Evolutionary conservation across 1,140 invertebrate species (phyloP).

Genomic region (Ooceraea biroi): DNA sequence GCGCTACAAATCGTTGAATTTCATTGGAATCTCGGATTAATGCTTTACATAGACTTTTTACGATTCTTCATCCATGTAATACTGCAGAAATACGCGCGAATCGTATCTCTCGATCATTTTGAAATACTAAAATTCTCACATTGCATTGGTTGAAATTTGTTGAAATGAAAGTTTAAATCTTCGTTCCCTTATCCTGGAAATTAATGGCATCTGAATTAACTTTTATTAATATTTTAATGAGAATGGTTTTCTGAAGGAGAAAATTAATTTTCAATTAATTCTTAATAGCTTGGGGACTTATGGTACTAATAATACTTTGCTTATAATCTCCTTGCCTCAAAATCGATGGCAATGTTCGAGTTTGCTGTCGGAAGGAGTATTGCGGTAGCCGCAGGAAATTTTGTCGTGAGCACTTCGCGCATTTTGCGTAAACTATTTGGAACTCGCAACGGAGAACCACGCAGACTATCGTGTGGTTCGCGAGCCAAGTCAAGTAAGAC

Average conservation of each 20-base stretch:
- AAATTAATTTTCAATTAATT: neutral
- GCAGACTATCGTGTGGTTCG: neutral
- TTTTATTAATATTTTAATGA: too few relatives aligned
- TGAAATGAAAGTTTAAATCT: too few relatives aligned
- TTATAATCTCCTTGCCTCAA: neutral
- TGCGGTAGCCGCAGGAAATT: neutral
- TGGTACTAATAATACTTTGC: neutral
- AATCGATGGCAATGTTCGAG: neutral
- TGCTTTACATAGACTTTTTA: neutral
- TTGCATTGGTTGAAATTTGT: too few relatives aligned
- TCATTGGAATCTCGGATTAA: neutral
- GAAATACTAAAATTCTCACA: too few relatives aligned
- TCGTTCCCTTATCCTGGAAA: too few relatives aligned
- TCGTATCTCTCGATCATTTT: too few relatives aligned
- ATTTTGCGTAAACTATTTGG: constrained; percentile 13
- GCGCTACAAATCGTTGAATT: constrained; percentile 9
- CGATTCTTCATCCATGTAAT: neutral
- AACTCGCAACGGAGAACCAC: neutral
- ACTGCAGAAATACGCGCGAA: neutral
- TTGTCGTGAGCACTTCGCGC: neutral
- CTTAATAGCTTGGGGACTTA: neutral
- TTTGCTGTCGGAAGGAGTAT: neutral
- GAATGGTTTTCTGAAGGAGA: neutral
- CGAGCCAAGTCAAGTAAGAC: neutral
- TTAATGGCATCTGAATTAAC: too few relatives aligned